Evolutionary conservation across 1,140 invertebrate species (phyloP), one percentile per base, ranked within the genome.

Genomic region (Brachionus sp.): DNA sequence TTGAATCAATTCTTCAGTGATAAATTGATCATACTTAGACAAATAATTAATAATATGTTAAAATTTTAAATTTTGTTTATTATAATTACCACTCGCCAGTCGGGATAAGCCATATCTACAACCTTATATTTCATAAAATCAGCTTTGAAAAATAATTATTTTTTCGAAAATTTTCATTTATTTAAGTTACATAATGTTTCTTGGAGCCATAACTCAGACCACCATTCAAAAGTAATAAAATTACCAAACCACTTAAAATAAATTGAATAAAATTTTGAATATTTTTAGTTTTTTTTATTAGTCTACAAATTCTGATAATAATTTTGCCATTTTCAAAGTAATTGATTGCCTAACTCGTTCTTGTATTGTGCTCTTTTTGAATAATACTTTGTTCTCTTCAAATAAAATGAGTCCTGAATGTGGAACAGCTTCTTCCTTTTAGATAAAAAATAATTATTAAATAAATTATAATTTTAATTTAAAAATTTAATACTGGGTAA

Each of bases 191-290:
- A 35, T 2, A 82, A 13, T 16, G 80, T 29, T 68, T 82, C 62
- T 82, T 82, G 62, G 3, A 82, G 19, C 80, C 80, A 82, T 33
- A 82, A 42, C 19, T 82, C 57, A 33, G 62, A 53, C 80, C 80
- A 82, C 80, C 80, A 82, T 44, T 23, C 29, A 70, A 82, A 82
- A 9, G 62, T 66, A 44, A 82, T 23, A 12, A 39, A 82, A 68
- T 82, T 82, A 9, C 80, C 80, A 68, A 66, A 82, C 62, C 66
- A 82, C 80, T 82, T 29, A 2, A 66, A 66, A 10, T 23, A 4
- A 75, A 46, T 13, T 9, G n/a, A 29, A 29, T 25, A 12, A 12
- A 19, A 19, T n/a, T 53, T 16, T 53, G 4, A 19, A 57, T 53
- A 9, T 33, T 23, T n/a, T 78, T 39, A 37, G n/a, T 29, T 29